Evolutionary conservation across 2,113 vertebrate genomes (phyloP), one percentile per base, ranked within the genome.

Genomic region (Rana temporaria): DNA sequence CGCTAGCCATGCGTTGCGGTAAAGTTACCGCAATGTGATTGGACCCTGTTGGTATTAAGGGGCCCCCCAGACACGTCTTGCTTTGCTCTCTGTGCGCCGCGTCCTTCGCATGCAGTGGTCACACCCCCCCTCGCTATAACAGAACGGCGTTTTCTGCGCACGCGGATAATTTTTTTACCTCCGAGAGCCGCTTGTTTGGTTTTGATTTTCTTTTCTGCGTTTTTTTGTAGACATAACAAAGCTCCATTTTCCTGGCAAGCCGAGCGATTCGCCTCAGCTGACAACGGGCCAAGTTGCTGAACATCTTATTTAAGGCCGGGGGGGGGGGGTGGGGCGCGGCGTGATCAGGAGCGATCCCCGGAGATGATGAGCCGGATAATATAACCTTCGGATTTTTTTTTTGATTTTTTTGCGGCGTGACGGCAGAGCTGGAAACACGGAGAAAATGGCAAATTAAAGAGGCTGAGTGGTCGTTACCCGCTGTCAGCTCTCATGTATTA

Each of bases 291-390:
- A 8, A 38, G 2, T 74, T 56, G 56, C 71, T 56, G 34, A 74
- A 60, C 71, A 60, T 74, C 71, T 74, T 74, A 74, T 74, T 56
- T 74, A 26, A 74, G 34, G 52, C 22, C 30, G 55, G 71, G 57
- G 2, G n/a, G n/a, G n/a, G n/a, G n/a, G n/a, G n/a, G n/a, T n/a
- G n/a, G n/a, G n/a, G n/a, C n/a, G n/a, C 57, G 34, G 75, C 62
- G 55, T 26, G 62, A 78, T 55, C 60, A 32, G 22, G 17, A 64
- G 60, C 60, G 66, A 66, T 34, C 64, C 63, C 62, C 30, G 26
- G 63, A 79, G 76, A 64, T 78, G 32, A 66, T 66, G 76, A 56
- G 60, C 32, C 20, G 16, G 77, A 79, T 79, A 67, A 79, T 79
- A 68, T 67, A 79, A 79, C 52, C 77, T 79, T 42, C 26, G 52